Evolutionary conservation across 1,140 invertebrate species (phyloP).

Genomic region (Drosophila pruinosa): DNA sequence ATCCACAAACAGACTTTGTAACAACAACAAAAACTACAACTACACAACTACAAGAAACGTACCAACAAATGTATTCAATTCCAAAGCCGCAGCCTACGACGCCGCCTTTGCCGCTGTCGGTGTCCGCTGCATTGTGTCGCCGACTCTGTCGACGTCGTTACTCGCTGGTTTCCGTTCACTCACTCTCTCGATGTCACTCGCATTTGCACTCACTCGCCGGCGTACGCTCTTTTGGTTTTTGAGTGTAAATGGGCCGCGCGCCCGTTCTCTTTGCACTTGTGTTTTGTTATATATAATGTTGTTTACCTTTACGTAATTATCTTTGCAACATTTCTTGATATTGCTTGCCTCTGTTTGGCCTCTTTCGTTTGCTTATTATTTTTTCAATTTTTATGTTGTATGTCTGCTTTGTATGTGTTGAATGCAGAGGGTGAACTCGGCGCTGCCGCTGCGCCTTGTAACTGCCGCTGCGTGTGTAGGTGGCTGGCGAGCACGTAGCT

Average conservation of each 20-base stretch:
- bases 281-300: constrained; percentile 68
- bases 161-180: constrained; percentile 27
- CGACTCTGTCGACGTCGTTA: constrained; percentile 17
- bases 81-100: constrained; percentile 32
- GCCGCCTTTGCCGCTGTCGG: not conserved
- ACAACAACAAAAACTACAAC: constrained; percentile 24
- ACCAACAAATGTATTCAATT: constrained; percentile 45
- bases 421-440: constrained; percentile 35
- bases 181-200: not conserved
- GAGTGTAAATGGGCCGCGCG: constrained; percentile 10
- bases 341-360: constrained; percentile 24
- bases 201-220: constrained; percentile 15
- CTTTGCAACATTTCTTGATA: constrained; percentile 62
- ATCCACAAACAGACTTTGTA: constrained; percentile 46
- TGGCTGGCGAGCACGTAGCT: constrained; percentile 8
- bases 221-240: constrained; percentile 15
- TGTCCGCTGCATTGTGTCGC: constrained; percentile 33
- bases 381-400: not conserved
- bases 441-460: constrained; percentile 21
- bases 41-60: constrained; percentile 16
- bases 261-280: constrained; percentile 35
- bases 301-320: constrained; percentile 81
- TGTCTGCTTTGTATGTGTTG: not conserved
- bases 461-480: constrained; percentile 31
- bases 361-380: not conserved